Base-by-base conservation (phyloP, 1,140 invertebrate genomes). In the Polypedilum vanderplanki region DNA sequence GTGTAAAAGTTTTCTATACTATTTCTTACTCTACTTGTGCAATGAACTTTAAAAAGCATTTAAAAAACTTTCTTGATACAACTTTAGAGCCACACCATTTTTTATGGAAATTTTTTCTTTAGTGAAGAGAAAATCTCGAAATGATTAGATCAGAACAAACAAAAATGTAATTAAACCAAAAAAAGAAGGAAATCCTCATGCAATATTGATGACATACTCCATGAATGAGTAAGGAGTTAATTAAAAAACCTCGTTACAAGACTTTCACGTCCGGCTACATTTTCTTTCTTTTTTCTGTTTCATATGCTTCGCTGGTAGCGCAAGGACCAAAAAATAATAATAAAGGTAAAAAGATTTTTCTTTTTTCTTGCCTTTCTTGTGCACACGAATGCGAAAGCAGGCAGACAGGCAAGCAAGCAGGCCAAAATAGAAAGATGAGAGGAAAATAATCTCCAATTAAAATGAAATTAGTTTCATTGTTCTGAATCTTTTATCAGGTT, bases 401-500 rank as follows among this genome's bases (percentile, higher is more conserved):
- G 46, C n/a, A 57, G 12, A 57, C 41, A 12, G 46, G 15, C 4
- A 46, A 15, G 46, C n/a, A 57, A n/a, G 15, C 41, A 12, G 46
- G 46, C 12, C 46, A 57, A n/a, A 12, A 15, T 57, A 57, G 10
- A 12, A n/a, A 57, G n/a, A 57, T 57, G 46, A 57, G 46, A 57
- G 46, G 46, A 57, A 70, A 22, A 70, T 70, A 70, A 70, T 70
- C 20, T 70, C 65, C 18, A 70, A 70, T 70, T 70, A 70, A 70
- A 70, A 70, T 70, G 65, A 70, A 70, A 70, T 70, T 70, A 70
- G 65, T 70, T 70, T 22, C 65, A 70, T 70, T 70, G 65, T 70
- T 70, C 20, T 70, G 17, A 22, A 70, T 70, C 65, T 70, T 70
- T 70, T 70, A 70, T 70, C 65, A 70, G 65, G 65, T 18, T 22